Conservation (phyloP, 1,140 invertebrate species). For the Fopius arisanus region DNA sequence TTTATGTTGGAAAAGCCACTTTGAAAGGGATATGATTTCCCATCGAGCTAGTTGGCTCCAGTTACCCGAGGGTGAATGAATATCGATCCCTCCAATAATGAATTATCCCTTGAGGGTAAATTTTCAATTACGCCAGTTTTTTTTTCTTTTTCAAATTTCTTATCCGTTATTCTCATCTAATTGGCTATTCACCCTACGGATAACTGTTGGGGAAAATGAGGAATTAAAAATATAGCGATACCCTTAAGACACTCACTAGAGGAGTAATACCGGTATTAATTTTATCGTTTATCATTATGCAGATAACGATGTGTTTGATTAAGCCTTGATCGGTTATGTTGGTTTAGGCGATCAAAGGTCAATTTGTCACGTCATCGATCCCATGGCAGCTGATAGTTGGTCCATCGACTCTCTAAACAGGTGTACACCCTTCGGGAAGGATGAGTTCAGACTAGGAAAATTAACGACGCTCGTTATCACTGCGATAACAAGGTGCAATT, state of each 20-base stretch:
- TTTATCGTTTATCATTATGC: not conserved
- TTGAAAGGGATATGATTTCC: not conserved
- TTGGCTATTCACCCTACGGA: not conserved
- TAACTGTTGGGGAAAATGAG: not conserved
- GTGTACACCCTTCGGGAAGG: not conserved
- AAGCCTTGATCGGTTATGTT: not conserved
- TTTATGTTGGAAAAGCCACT: not conserved
- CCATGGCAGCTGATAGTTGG: not conserved
- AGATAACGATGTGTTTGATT: not conserved
- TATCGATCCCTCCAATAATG: not conserved
- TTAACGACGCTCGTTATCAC: constrained; percentile 5
- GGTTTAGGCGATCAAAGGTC: constrained; percentile 10
- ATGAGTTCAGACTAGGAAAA: not conserved
- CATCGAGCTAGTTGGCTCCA: not conserved
- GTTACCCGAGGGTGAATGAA: not conserved
- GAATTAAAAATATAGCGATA: too few relatives aligned
- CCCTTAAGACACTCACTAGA: not conserved
- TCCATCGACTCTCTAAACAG: not conserved
- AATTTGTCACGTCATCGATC: constrained; percentile 14
- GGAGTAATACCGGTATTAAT: not conserved
- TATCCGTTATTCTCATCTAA: not conserved
- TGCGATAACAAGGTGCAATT: constrained; percentile 8
- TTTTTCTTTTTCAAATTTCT: not conserved
- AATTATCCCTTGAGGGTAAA: not conserved
- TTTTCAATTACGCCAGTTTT: not conserved